Base-by-base conservation (phyloP, 2,888 invertebrate genomes). In the Patella ulyssiponensis region DNA sequence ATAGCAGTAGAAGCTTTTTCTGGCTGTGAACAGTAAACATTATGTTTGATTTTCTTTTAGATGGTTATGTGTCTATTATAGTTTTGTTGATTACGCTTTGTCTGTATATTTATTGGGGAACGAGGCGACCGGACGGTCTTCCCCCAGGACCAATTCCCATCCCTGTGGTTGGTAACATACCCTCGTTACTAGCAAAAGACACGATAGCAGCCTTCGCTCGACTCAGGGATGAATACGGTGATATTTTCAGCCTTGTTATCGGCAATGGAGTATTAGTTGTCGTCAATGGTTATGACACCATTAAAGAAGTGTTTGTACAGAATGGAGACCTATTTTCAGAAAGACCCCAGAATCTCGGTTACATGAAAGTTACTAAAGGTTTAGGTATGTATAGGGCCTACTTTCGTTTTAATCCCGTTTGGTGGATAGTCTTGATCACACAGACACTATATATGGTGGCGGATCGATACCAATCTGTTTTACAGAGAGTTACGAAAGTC, bases 241-340 rank as follows among this genome's bases (percentile, higher is more conserved):
- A 54, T 27, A 70, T 75, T 11, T 75, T 27, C n/a, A 53, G 23
- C 20, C 23, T 75, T 5, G 44, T 54, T 14, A 52, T 75, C 5
- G 75, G 75, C 11, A 44, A 54, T 20, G 27, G 69, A n/a, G 20
- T 44, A n/a, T 69, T 70, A 54, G 27, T 75, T n/a, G 15, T 75
- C 54, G 75, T 75, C 11, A 75, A 75, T 70, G 75, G 54, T 15
- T 23, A 51, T 9, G 54, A 75, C 9, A n/a, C 70, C 33, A 64
- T 75, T 12, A 54, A 54, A 51, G 70, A 75, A 1, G 44, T 75
- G 15, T 54, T 75, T 14, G 75, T 75, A 33, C 69, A 75, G 27
- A 20, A 75, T 75, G 71, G 53, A 15, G 75, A 75, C 15, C 14
- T 17, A 4, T 70, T 70, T 54, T 75, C 75, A 2, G 52, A 75